Conservation (phyloP, 2,113 vertebrate species). For the Myxocyprinus asiaticus region DNA sequence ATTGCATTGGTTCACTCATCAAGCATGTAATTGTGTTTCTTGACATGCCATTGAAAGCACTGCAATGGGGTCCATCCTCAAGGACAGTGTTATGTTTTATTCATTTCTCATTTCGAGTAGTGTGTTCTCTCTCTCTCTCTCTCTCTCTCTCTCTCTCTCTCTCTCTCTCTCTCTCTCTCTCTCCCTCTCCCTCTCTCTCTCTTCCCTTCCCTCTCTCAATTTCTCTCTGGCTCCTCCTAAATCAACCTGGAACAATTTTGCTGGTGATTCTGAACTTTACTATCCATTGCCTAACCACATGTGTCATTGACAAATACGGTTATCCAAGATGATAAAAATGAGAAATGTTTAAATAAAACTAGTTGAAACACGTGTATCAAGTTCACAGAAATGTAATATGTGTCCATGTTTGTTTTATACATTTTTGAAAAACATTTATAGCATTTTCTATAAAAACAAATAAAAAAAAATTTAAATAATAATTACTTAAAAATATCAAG, state of each 20-base stretch:
- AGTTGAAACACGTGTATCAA: no score
- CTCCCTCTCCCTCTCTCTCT: neutral
- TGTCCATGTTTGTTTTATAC: no score
- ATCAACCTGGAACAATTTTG: conserved; percentile 38
- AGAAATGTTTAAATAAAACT: no score
- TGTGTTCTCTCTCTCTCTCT: neutral
- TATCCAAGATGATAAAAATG: no score
- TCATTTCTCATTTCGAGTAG: conserved; percentile 40
- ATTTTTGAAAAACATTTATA: no score
- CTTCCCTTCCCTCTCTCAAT: no score
- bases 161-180: conserved; percentile 1
- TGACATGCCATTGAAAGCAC: conserved; percentile 48
- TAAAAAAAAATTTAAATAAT: no score
- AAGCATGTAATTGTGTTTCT: conserved; percentile 54
- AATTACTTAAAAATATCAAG: no score
- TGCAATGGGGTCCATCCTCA: conserved; percentile 40
- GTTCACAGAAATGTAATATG: no score
- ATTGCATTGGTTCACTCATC: conserved; percentile 52
- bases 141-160: neutral
- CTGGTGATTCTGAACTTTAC: conserved; percentile 15
- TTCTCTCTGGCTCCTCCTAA: conserved; percentile 14
- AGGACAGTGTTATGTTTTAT: conserved; percentile 47
- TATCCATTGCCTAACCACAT: conserved; percentile 30
- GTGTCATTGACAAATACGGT: neutral
- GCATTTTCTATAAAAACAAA: no score